Conservation (phyloP, 1,140 invertebrate genomes). For the Trachymyrmex septentrionalis region DNA sequence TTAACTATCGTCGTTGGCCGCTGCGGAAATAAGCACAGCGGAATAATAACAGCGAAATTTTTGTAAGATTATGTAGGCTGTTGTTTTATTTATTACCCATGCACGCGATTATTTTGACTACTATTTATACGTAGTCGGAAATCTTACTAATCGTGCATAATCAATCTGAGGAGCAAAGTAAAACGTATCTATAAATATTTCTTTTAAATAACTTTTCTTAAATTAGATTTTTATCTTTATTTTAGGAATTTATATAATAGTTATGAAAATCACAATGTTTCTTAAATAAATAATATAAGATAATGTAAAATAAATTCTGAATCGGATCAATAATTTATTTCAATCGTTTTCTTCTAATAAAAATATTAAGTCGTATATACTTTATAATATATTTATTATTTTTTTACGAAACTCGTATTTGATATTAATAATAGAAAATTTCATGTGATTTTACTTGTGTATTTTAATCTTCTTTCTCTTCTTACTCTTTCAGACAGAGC, state of each 20-base stretch:
- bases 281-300: neutral
- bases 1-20: conserved; percentile 41
- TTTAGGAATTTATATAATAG: no score
- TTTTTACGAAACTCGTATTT: conserved; percentile 1
- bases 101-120: conserved; percentile 8
- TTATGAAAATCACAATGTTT: neutral
- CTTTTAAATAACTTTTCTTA: neutral
- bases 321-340: no score
- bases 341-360: neutral
- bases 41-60: conserved; percentile 53
- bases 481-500: neutral
- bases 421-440: neutral
- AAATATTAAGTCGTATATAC: neutral
- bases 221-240: neutral
- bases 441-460: neutral
- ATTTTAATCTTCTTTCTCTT: neutral
- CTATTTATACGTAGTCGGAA: conserved; percentile 15
- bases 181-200: neutral
- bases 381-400: neutral
- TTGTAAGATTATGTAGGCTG: conserved; percentile 44
- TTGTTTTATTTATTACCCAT: conserved; percentile 27
- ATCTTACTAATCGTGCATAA: neutral
- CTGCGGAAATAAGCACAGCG: conserved; percentile 1
- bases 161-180: neutral
- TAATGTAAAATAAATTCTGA: neutral